These are phyloP conservation scores for Channa striata DNA, from an alignment of 2,797 vertebrate genomes.

Conservation along the genomic window DNA sequence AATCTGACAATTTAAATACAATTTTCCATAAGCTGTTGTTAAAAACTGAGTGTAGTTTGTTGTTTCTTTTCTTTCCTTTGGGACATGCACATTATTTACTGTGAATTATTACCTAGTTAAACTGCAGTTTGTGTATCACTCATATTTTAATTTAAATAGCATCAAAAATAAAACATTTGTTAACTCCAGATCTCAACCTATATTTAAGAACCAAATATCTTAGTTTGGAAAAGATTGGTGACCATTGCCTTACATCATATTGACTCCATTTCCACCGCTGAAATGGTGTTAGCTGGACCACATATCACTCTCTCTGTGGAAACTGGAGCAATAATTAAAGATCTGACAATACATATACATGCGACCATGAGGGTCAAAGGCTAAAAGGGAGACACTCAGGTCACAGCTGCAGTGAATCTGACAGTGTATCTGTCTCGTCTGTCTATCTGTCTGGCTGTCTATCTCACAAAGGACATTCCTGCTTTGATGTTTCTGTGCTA, in stretches of 20 bases:
- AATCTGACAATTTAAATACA: too few species aligned
- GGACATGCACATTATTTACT: too few species aligned
- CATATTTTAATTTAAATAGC: too few species aligned
- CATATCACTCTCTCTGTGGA: conserved; percentile 60
- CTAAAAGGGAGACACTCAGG: conserved; percentile 70
- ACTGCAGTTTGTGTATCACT: too few species aligned
- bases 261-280: conserved; percentile 77
- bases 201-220: too few species aligned
- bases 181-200: too few species aligned
- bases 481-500: conserved; percentile 42
- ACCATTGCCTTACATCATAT: conserved; percentile 55
- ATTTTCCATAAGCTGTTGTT: too few species aligned
- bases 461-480: conserved; percentile 70
- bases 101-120: too few species aligned
- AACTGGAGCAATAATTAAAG: conserved; percentile 72
- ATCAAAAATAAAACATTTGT: too few species aligned
- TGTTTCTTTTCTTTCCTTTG: too few species aligned
- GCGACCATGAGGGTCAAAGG: conserved; percentile 69
- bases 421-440: conserved; percentile 64
- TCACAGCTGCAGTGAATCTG: conserved; percentile 77
- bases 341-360: conserved; percentile 72
- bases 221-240: too few species aligned
- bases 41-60: too few species aligned
- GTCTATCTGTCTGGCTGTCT: conserved; percentile 58
- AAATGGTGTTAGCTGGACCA: conserved; percentile 50